These are phyloP conservation scores for Polyommatus iphigenia DNA, from an alignment of 2,888 invertebrate genomes.

Conservation along the genomic window DNA sequence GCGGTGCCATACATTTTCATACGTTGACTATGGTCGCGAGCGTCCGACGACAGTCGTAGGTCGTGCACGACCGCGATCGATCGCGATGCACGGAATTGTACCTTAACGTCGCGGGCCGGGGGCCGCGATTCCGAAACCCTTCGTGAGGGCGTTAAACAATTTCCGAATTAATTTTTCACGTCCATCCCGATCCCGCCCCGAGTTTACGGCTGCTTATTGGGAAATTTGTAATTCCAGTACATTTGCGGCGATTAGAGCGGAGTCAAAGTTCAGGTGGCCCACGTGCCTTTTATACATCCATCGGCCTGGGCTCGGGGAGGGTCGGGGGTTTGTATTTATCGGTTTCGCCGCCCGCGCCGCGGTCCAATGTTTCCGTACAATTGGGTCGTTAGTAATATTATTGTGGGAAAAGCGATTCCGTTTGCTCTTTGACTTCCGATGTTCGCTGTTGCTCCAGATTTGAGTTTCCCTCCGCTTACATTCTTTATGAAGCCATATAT, in stretches of 20 bases:
- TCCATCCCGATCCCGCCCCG: constrained; percentile 48
- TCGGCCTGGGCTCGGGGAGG: constrained; percentile 57
- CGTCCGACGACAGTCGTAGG: no score
- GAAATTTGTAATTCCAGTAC: constrained; percentile 56
- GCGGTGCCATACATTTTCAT: no score
- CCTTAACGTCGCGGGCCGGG: constrained; percentile 34
- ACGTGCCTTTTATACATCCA: constrained; percentile 66
- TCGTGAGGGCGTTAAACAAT: constrained; percentile 47
- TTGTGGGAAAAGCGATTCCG: constrained; percentile 76
- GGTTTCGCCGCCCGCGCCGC: constrained; percentile 62
- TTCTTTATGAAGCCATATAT: constrained; percentile 64
- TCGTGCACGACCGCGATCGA: no score
- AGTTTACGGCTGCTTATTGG: constrained; percentile 46
- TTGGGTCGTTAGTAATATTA: constrained; percentile 79
- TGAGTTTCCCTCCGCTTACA: constrained; percentile 57
- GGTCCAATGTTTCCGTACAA: constrained; percentile 73
- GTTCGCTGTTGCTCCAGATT: constrained; percentile 73
- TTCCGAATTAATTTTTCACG: constrained; percentile 59
- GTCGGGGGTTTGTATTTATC: constrained; percentile 75
- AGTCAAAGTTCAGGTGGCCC: constrained; percentile 56
- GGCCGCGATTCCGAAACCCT: constrained; percentile 49
- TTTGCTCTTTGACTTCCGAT: constrained; percentile 76
- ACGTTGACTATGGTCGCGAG: no score
- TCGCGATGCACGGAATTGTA: no score
- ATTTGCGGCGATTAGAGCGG: constrained; percentile 59